phyloP scores from a whole-genome alignment of 2,888 invertebrate species.

The Archips crataeganus region DNA sequence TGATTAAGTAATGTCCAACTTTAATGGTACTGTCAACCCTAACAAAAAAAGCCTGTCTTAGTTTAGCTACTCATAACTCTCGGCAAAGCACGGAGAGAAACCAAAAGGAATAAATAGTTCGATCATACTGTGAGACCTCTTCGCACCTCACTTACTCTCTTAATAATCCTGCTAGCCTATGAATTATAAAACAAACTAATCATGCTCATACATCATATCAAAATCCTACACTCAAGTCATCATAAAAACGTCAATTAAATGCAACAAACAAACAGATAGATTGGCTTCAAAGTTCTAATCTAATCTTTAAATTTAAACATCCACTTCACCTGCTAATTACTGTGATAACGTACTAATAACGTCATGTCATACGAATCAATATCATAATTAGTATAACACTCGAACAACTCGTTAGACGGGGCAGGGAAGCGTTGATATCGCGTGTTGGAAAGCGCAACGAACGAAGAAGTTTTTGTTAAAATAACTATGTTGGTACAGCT shows the following conservation, averaged over 20 bases:
- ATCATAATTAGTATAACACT: constrained; percentile 58
- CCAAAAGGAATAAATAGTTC: too few relatives aligned
- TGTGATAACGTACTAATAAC: constrained; percentile 22
- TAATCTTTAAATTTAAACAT: constrained; percentile 36
- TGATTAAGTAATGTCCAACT: too few relatives aligned
- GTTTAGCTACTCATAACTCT: too few relatives aligned
- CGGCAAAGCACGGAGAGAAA: too few relatives aligned
- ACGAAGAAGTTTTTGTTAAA: neutral
- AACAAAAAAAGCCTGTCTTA: too few relatives aligned
- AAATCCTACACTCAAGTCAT: neutral
- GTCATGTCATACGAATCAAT: constrained; percentile 30
- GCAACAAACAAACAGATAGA: constrained; percentile 9
- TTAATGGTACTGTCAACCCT: too few relatives aligned
- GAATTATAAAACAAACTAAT: neutral
- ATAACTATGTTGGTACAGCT: neutral
- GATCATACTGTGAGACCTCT: too few relatives aligned
- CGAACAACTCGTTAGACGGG: constrained; percentile 59
- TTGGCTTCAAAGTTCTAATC: constrained; percentile 29
- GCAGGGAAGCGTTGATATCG: constrained; percentile 61
- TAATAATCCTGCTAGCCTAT: too few relatives aligned
- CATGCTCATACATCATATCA: neutral
- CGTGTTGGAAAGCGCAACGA: constrained; percentile 37
- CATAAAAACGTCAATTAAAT: neutral
- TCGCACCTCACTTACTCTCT: too few relatives aligned
- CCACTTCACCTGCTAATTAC: constrained; percentile 20